A percentile compares a stretch with the other conserved stretches of the same genome.
phyloP scores from a whole-genome alignment of 35 echinoderm and acorn worm species.

The Eucidaris tribuloides region DNA sequence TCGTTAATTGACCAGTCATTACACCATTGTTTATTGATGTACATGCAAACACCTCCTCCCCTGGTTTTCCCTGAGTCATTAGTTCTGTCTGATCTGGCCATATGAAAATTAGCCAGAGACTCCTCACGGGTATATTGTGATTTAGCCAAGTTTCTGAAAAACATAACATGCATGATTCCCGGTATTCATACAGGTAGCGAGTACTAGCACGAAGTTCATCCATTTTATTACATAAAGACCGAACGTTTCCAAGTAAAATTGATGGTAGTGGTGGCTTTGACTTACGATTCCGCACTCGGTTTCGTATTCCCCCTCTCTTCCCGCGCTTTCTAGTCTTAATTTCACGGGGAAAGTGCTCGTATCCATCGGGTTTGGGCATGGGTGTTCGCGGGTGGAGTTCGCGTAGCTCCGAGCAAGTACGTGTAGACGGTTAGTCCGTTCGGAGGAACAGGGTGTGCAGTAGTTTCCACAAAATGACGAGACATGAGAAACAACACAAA shows the following conservation, averaged over 20 bases:
- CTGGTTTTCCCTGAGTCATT: constrained; percentile 12
- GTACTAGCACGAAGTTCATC: constrained; percentile 34
- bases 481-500: neutral
- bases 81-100: constrained; percentile 12
- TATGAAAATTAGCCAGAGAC: neutral
- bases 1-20: neutral
- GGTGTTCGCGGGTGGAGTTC: neutral
- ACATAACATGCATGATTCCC: constrained; percentile 27
- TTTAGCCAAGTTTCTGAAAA: constrained; percentile 48
- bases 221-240: constrained; percentile 18
- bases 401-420: neutral
- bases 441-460: neutral
- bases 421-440: neutral
- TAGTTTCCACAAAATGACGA: constrained; percentile 1
- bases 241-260: constrained; percentile 11
- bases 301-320: neutral
- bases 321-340: neutral
- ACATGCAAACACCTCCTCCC: constrained; percentile 34
- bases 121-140: neutral
- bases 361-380: neutral
- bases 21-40: constrained; percentile 44
- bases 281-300: neutral
- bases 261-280: constrained; percentile 17
- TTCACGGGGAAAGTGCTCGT: constrained; percentile 1
- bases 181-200: neutral